Conservation (phyloP, 2,888 invertebrate genomes). For the Eristalis arbustorum region DNA sequence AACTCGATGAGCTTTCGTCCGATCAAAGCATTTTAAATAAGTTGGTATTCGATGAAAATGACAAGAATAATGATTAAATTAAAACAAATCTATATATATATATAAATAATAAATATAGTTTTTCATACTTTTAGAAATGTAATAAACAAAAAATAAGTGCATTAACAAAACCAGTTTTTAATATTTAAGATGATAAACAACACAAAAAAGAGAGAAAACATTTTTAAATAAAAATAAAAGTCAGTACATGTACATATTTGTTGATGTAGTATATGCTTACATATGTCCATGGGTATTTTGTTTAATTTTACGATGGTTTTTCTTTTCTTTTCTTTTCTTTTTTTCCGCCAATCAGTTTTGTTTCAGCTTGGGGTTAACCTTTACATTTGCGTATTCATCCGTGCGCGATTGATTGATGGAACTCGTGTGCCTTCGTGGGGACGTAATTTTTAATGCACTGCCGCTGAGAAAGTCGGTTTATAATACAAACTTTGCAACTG, state of each 20-base stretch:
- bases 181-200: constrained; percentile 52
- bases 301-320: not conserved
- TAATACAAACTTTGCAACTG: too few relatives aligned
- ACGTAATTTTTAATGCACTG: too few relatives aligned
- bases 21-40: constrained; percentile 93
- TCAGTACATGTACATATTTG: constrained; percentile 60
- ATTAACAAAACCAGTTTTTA: constrained; percentile 70
- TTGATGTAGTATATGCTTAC: constrained; percentile 52
- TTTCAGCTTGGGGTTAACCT: not conserved
- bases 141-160: constrained; percentile 69
- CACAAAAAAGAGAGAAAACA: constrained; percentile 51
- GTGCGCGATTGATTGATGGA: not conserved
- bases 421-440: not conserved
- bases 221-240: constrained; percentile 66
- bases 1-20: constrained; percentile 89
- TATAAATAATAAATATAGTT: constrained; percentile 70
- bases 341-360: too few relatives aligned
- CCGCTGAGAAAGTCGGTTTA: too few relatives aligned
- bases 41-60: constrained; percentile 87
- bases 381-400: not conserved
- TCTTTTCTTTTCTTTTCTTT: not conserved
- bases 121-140: constrained; percentile 69
- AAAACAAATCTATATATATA: constrained; percentile 62
- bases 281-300: constrained; percentile 27
- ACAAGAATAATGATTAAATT: constrained; percentile 65